phyloP scores from a whole-genome alignment of 2,113 vertebrate species.

The Balaeniceps rex region DNA sequence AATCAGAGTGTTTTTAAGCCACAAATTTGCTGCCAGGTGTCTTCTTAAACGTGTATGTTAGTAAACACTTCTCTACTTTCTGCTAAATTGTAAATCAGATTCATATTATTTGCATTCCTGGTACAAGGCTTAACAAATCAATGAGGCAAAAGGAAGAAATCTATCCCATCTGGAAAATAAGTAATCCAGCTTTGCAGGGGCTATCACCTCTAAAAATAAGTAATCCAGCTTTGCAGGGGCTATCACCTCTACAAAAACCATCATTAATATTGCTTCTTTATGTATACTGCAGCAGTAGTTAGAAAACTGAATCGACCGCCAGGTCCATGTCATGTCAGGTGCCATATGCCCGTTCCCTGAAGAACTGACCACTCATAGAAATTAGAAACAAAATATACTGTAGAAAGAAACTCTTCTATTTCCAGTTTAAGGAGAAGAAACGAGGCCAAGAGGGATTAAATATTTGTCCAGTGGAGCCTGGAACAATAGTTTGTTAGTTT shows the following conservation, averaged over 20 bases:
- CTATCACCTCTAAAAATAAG: not conserved
- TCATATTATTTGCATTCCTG: not conserved
- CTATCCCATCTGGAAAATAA: not conserved
- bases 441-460: not conserved
- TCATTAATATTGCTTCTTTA: not conserved
- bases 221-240: not conserved
- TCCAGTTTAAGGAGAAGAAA: not conserved
- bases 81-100: not conserved
- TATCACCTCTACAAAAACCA: not conserved
- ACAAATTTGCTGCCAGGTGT: not conserved
- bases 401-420: not conserved
- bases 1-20: not conserved
- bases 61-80: not conserved
- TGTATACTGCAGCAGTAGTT: not conserved
- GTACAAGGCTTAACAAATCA: not conserved
- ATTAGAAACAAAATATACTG: not conserved
- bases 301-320: not conserved
- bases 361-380: not conserved
- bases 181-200: not conserved
- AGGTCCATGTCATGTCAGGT: not conserved
- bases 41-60: not conserved
- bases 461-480: not conserved
- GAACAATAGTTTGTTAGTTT: not conserved
- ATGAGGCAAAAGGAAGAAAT: not conserved
- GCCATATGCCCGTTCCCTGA: not conserved